Evolutionary conservation across 30 jellyfish, hydroid and myxozoan species (phyloP), one percentile per base, ranked within the genome.

Genomic region (Aurelia coerulea): DNA sequence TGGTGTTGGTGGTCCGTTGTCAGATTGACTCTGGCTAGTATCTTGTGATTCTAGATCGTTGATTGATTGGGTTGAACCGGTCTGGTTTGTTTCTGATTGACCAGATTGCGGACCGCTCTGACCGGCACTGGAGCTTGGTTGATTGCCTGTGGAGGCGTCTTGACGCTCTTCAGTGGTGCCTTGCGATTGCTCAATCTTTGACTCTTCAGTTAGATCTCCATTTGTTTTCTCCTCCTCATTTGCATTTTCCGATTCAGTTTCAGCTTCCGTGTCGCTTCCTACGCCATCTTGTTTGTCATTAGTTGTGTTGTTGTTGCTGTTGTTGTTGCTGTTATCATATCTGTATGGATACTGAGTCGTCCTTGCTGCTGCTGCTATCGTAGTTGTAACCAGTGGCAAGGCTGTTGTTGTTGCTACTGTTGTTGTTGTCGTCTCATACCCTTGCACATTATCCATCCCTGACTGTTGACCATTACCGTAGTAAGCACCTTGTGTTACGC

Each of bases 321-420:
- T 60, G 70, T 60, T 60, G 70, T 53, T 75, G 33, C 58, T 46
- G 53, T 42, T 51, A 46, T 35, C 64, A 46, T 15, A 10, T 29
- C 19, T 6, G 69, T 19, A 19, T 16, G 86, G 62, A 33, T 54
- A 52, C n/a, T 59, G 86, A 53, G 56, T 17, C 4, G 54, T 75
- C 10, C 65, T 54, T 34, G 86, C 64, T 16, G 74, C 60, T 52
- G 74, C 31, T 59, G 89, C 80, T 18, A 29, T 52, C 52, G n/a
- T 50, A 4, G 86, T 76, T 0, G 53, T 62, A 51, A 53, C 31
- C n/a, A 35, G 66, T 17, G 52, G 62, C 62, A 16, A 33, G 3
- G 60, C 41, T 19, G 80, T 37, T 35, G 80, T 64, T 65, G 80
- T 63, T 63, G 87, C 37, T 63, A 78, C 37, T 11, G 76, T 77